These are phyloP conservation scores for Betta splendens DNA, from an alignment of 2,797 vertebrate species.

Conservation along the genomic window DNA sequence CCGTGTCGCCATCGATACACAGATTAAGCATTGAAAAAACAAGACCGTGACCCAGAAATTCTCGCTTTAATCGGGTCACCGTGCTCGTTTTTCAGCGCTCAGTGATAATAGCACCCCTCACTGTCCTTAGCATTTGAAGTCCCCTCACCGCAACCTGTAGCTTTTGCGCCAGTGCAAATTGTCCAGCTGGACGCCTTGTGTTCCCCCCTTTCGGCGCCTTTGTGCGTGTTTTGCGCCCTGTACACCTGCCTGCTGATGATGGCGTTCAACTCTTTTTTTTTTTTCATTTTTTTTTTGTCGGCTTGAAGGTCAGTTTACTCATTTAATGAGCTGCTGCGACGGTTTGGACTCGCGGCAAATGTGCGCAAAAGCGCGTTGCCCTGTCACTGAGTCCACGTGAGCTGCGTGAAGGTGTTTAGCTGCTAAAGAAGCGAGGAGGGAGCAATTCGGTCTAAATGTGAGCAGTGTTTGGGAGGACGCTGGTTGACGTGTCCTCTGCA, in stretches of 20 bases:
- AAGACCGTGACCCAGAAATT: constrained; percentile 76
- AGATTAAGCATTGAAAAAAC: constrained; percentile 76
- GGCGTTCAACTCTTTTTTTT: constrained; percentile 37
- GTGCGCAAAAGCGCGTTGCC: neutral
- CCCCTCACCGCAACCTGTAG: constrained; percentile 67
- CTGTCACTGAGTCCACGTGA: constrained; percentile 2
- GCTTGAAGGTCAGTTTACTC: constrained; percentile 59
- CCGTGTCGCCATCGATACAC: constrained; percentile 75
- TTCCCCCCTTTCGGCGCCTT: constrained; percentile 39
- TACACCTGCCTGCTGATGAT: constrained; percentile 57
- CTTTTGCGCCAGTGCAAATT: constrained; percentile 52
- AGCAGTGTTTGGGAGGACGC: constrained; percentile 4
- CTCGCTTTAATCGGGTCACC: constrained; percentile 75
- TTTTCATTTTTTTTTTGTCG: constrained; percentile 23
- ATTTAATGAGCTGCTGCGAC: constrained; percentile 56
- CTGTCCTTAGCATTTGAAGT: constrained; percentile 67
- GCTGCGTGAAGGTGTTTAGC: neutral
- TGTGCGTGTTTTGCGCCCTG: constrained; percentile 47
- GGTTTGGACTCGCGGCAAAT: constrained; percentile 31
- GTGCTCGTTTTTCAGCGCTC: constrained; percentile 72
- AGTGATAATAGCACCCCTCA: constrained; percentile 70
- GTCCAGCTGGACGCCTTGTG: constrained; percentile 63
- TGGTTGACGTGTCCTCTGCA: neutral
- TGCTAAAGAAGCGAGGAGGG: constrained; percentile 3
- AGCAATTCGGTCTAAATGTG: neutral